A percentile compares a stretch with the other conserved stretches of the same genome.
phyloP scores from a whole-genome alignment of 1,140 invertebrate genomes.

The Solen grandis region DNA sequence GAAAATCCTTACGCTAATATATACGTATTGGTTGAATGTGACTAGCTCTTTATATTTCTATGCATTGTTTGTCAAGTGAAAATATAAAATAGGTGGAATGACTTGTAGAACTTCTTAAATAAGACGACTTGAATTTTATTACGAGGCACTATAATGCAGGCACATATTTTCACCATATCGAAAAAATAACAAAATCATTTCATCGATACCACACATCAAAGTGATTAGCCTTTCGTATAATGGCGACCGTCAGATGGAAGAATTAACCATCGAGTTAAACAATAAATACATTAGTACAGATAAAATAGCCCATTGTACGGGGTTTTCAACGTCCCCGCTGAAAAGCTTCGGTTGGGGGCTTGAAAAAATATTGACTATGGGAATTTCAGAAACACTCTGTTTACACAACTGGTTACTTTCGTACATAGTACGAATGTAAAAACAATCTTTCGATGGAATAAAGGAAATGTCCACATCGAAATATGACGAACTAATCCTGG shows the following conservation, averaged over 20 bases:
- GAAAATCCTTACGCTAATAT: too few species aligned
- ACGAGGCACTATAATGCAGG: too few species aligned
- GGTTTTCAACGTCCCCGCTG: conserved; percentile 32
- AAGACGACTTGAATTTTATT: too few species aligned
- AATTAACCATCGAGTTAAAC: conserved; percentile 48
- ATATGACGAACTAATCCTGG: conserved; percentile 34
- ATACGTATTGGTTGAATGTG: too few species aligned
- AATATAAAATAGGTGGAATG: too few species aligned
- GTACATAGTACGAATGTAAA: conserved; percentile 44
- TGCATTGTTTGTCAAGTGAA: too few species aligned
- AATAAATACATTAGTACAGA: conserved; percentile 56
- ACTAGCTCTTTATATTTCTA: too few species aligned
- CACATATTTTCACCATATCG: conserved; percentile 44
- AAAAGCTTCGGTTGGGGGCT: conserved; percentile 51
- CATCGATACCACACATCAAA: conserved; percentile 18
- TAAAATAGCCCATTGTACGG: conserved; percentile 45
- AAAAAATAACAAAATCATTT: conserved; percentile 52
- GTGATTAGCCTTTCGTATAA: conserved; percentile 47
- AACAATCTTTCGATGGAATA: conserved; percentile 45
- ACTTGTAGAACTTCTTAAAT: too few species aligned
- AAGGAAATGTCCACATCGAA: conserved; percentile 47
- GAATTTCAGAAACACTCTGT: conserved; percentile 55
- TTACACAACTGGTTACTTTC: conserved; percentile 54
- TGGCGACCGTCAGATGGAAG: conserved; percentile 37
- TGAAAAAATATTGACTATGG: conserved; percentile 48